These are phyloP conservation scores for Heliconius eleuchia DNA, from an alignment of 1,140 invertebrate species.

Conservation along the genomic window DNA sequence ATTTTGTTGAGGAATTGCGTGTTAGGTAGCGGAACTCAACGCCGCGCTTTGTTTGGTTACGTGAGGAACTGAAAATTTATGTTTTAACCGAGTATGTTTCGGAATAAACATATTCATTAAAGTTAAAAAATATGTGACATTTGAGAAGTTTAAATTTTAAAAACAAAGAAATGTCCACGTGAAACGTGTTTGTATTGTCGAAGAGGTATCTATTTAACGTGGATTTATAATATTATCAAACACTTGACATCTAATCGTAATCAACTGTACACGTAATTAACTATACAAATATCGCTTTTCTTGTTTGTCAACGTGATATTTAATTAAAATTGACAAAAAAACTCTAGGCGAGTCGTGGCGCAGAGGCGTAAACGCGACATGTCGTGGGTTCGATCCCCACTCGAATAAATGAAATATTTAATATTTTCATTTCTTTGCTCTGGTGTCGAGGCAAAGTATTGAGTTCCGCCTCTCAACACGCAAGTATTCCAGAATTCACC, in stretches of 20 bases:
- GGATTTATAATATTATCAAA: constrained; percentile 28
- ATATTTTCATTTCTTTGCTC: too few species aligned
- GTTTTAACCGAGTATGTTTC: not conserved
- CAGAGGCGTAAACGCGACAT: too few species aligned
- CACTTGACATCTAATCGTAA: constrained; percentile 29
- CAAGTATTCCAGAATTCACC: too few species aligned
- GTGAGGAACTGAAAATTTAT: not conserved
- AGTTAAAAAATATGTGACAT: not conserved
- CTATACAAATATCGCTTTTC: not conserved
- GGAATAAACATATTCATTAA: not conserved
- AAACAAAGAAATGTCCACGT: constrained; percentile 1
- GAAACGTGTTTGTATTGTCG: constrained; percentile 14
- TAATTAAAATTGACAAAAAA: not conserved
- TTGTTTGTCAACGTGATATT: constrained; percentile 11
- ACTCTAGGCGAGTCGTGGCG: too few species aligned
- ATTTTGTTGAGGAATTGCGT: too few species aligned
- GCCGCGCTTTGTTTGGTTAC: too few species aligned
- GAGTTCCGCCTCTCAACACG: too few species aligned
- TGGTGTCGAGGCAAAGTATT: too few species aligned
- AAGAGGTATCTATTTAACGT: constrained; percentile 13
- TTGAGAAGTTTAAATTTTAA: not conserved
- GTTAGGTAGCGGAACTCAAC: too few species aligned
- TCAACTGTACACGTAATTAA: constrained; percentile 18
- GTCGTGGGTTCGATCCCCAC: too few species aligned
- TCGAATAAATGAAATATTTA: too few species aligned